Conservation (phyloP, 1,140 invertebrate genomes). For the Neocloeon triangulifer region DNA sequence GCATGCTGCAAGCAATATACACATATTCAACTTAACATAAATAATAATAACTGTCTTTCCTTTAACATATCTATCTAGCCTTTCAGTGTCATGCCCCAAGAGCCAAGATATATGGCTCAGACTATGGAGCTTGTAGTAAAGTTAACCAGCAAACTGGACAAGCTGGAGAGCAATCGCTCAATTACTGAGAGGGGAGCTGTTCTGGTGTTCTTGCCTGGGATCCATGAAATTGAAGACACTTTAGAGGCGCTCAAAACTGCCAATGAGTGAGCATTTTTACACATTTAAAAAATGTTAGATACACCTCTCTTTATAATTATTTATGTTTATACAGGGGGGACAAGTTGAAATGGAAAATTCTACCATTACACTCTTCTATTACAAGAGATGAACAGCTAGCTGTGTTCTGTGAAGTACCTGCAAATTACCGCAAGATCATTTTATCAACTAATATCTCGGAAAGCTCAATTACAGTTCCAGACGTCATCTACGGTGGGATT, state of each 20-base stretch:
- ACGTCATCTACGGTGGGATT: conserved; percentile 63
- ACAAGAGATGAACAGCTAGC: conserved; percentile 40
- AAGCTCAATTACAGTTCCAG: conserved; percentile 85
- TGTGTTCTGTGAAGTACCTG: conserved; percentile 33
- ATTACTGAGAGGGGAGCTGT: conserved; percentile 32
- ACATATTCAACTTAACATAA: too few relatives aligned
- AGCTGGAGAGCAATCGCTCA: conserved; percentile 26
- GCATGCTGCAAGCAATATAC: too few relatives aligned
- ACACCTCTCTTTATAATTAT: too few relatives aligned
- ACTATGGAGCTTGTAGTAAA: conserved; percentile 19
- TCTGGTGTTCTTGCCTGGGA: conserved; percentile 71
- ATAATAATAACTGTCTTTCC: too few relatives aligned
- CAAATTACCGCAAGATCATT: conserved; percentile 57
- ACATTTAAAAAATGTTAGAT: too few relatives aligned
- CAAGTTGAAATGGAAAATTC: conserved; percentile 16
- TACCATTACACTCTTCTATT: conserved; percentile 46
- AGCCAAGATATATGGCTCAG: too few relatives aligned
- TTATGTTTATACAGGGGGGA: too few relatives aligned
- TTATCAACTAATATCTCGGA: conserved; percentile 92
- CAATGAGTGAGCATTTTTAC: too few relatives aligned
- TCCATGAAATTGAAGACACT: conserved; percentile 62
- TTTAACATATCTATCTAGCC: too few relatives aligned
- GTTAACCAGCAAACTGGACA: conserved; percentile 45
- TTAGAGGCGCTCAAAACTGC: too few relatives aligned
- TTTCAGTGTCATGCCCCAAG: too few relatives aligned